These are phyloP conservation scores for Gonatopus flavifemur DNA, from an alignment of 1,140 invertebrate species.

Conservation along the genomic window DNA sequence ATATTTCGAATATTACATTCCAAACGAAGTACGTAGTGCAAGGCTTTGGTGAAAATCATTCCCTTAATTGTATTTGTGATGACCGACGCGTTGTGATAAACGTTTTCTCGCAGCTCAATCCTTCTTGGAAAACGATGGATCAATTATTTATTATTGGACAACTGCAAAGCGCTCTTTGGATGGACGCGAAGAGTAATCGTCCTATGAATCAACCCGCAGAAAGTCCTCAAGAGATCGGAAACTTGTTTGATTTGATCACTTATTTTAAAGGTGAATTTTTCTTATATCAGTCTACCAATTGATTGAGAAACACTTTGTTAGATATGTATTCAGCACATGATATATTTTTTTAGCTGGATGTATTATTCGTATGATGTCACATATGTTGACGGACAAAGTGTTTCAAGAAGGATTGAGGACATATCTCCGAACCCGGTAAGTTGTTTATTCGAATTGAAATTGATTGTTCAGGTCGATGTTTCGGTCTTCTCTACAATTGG, in stretches of 20 bases:
- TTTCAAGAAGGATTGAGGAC: slow-evolving; percentile 52
- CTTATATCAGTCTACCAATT: too few species aligned
- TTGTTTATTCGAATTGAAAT: slow-evolving; percentile 3
- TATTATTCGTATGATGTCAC: slow-evolving; percentile 60
- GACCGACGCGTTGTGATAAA: too few species aligned
- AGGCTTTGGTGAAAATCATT: too few species aligned
- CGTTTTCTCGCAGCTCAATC: too few species aligned
- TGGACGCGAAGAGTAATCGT: neutral
- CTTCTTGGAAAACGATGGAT: too few species aligned
- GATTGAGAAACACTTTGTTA: too few species aligned
- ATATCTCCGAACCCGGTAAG: slow-evolving; percentile 56
- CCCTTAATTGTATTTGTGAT: too few species aligned
- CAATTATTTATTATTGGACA: neutral
- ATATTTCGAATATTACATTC: slow-evolving; percentile 42
- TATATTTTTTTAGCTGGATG: slow-evolving; percentile 51
- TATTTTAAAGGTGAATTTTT: slow-evolving; percentile 6
- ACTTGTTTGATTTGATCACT: neutral
- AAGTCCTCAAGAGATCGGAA: neutral
- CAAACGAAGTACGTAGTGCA: slow-evolving; percentile 6
- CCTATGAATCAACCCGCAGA: slow-evolving; percentile 5
- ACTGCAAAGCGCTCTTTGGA: neutral
- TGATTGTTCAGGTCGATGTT: too few species aligned
- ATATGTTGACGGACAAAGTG: slow-evolving; percentile 54
- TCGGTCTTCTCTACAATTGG: too few species aligned
- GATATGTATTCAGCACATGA: too few species aligned